Base-by-base conservation (phyloP, 2,888 invertebrate species). In the Ormyrus rosae region DNA sequence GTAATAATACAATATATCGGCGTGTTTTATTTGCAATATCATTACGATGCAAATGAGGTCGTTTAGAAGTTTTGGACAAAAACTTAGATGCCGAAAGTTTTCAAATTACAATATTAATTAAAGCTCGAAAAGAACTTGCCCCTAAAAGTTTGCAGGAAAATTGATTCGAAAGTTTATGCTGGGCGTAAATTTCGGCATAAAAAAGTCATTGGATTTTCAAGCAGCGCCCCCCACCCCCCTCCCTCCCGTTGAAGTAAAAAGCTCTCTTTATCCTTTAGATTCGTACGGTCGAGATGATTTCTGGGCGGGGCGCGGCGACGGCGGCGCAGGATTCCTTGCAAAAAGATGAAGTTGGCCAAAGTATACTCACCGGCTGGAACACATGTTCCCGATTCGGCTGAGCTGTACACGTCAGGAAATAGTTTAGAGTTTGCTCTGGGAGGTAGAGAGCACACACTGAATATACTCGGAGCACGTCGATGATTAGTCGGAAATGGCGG, bases 71-170 rank as follows among this genome's bases (percentile, higher is more conserved):
- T 73, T 67, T 19, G 50, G n/a, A 74, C 58, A 67, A 65, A 67
- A 74, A 74, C 50, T 73, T 73, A 56, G 55, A 64, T 64, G 55
- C 11, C 19, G 6, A 6, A 74, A 74, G 58, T 74, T 74, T 74
- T 67, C 65, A 58, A 74, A 74, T 74, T 74, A 74, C 58, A 58
- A 67, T 67, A 74, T 74, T 74, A 71, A 71, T 71, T 71, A 71
- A 71, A 71, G 34, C 10, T 55, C 55, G 67, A 53, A 68, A 68
- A 68, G 55, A 69, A 69, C 10, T 11, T 48, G 53, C 13, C 9
- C 1, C 9, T 9, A 8, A n/a, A 60, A 60, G 7, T 70, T 70
- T 70, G 10, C 50, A 19, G 19, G 48, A 70, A 70, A 70, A 60
- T 70, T 60, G 70, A 70, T 60, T 70, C 45, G 19, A 70, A 70